Evolutionary conservation across 2,113 vertebrate genomes (phyloP).

Genomic region (Collichthys lucidus): DNA sequence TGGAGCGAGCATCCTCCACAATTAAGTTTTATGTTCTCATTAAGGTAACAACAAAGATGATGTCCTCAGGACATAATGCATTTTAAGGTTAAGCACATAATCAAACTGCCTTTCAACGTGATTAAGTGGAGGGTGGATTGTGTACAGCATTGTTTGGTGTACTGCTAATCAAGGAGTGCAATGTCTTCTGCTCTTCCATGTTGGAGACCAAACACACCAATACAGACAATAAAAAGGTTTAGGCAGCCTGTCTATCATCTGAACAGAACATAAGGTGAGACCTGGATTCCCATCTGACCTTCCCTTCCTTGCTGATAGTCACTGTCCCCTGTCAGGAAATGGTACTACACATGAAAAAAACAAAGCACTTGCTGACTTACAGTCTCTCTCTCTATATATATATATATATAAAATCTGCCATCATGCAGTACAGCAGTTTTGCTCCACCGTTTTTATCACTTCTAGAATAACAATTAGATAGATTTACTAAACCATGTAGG

Average conservation of each 20-base stretch:
- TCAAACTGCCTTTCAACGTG: conserved; percentile 5
- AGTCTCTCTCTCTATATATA: background rate
- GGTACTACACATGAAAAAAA: conserved; percentile 10
- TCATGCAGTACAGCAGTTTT: background rate
- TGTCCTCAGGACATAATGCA: background rate
- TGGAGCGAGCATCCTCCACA: conserved; percentile 36
- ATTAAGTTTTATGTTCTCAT: conserved; percentile 43
- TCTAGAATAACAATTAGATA: conserved; percentile 8
- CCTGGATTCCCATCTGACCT: conserved; percentile 45
- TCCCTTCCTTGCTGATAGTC: conserved; percentile 30
- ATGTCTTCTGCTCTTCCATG: conserved; percentile 9
- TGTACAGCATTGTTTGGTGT: conserved; percentile 25
- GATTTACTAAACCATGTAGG: conserved; percentile 24
- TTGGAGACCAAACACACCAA: conserved; percentile 15
- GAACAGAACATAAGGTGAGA: conserved; percentile 68
- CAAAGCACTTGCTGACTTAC: conserved; percentile 2
- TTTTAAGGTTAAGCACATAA: background rate
- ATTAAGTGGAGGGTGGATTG: background rate
- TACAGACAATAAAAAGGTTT: conserved; percentile 37
- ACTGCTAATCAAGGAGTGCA: background rate
- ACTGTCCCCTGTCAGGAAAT: conserved; percentile 28
- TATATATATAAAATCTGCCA: background rate
- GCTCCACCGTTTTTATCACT: background rate
- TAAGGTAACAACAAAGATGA: conserved; percentile 37
- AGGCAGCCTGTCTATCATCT: conserved; percentile 34